A percentile compares a stretch with the other conserved stretches of the same genome.
Conservation (phyloP, 2,113 vertebrate genomes). For the Burhinus oedicnemus region DNA sequence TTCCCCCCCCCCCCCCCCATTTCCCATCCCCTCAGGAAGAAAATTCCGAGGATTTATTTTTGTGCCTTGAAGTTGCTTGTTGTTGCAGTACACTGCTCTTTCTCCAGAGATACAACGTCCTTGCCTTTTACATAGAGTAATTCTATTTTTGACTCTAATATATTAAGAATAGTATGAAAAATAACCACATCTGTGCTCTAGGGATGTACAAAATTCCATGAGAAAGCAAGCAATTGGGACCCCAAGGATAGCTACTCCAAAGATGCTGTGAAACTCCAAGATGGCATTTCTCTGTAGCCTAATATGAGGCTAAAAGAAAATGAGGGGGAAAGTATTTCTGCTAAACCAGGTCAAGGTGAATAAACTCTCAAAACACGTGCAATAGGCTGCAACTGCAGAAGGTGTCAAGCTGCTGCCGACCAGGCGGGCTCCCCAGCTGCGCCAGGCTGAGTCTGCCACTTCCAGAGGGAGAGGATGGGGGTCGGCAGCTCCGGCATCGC, state of each 20-base stretch:
- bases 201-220: constrained; percentile 26
- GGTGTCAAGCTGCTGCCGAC: background rate
- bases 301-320: background rate
- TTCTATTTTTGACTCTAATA: constrained; percentile 44
- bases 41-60: constrained; percentile 45
- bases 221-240: constrained; percentile 4
- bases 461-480: background rate
- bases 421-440: background rate
- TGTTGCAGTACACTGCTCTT: background rate
- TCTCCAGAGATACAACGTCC: background rate
- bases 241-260: background rate
- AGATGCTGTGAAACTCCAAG: background rate
- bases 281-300: background rate
- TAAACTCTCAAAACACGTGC: background rate
- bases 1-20: background rate
- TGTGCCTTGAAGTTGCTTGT: constrained; percentile 8
- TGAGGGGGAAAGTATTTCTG: background rate
- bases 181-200: background rate
- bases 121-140: constrained; percentile 24
- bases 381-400: background rate
- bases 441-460: background rate
- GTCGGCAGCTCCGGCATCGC: fast-evolving
- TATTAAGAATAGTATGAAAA: constrained; percentile 34
- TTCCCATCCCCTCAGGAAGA: constrained; percentile 5
- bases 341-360: constrained; percentile 44